phyloP scores from a whole-genome alignment of 92 coral and sea anemone genomes.

The Ricordea florida region DNA sequence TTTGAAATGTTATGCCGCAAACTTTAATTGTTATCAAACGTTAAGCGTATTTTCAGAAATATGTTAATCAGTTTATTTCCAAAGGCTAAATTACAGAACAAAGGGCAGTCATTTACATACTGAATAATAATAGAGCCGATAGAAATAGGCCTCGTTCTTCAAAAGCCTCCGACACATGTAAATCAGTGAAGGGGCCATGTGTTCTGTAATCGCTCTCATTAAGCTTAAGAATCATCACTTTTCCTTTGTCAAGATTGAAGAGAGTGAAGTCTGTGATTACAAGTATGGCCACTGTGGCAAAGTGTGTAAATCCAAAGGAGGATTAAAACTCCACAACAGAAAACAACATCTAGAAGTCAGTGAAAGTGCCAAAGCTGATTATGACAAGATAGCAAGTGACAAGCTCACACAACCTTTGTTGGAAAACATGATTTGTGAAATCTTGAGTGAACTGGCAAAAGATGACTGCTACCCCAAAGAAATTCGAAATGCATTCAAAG shows the following conservation, averaged over 20 bases:
- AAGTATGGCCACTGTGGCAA: background rate
- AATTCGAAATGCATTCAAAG: background rate
- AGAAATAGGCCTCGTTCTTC: no score
- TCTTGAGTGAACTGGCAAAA: background rate
- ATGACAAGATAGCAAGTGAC: background rate
- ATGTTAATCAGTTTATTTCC: no score
- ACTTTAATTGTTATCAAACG: no score
- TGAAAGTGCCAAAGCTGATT: background rate
- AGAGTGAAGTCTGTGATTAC: background rate
- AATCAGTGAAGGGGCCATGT: no score
- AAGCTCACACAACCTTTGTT: background rate
- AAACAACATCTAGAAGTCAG: conserved; percentile 2
- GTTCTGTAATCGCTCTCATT: no score
- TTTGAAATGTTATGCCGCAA: no score
- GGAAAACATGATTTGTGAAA: background rate
- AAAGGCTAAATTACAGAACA: no score
- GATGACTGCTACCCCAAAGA: background rate
- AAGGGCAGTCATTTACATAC: no score
- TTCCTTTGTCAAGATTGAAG: conserved; percentile 9
- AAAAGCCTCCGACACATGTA: no score
- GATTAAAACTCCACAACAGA: background rate
- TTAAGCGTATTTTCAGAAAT: no score
- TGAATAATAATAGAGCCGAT: no score
- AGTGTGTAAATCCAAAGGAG: background rate
- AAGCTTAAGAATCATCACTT: background rate